Base-by-base conservation (phyloP, 2,888 invertebrate species). In the Drosophila paucipuncta region DNA sequence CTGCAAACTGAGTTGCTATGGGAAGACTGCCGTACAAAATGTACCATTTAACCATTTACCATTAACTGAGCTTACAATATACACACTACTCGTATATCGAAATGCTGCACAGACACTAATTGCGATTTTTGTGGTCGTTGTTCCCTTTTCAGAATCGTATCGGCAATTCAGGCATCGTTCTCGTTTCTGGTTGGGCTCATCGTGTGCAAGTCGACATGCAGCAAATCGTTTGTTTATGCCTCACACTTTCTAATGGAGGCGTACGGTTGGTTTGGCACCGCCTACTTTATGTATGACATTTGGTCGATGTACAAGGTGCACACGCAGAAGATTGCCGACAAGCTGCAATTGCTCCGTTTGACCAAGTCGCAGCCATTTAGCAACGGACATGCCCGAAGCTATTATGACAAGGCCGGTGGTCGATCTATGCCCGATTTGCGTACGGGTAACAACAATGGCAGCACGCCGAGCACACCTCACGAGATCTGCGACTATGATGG, bases 271-370 rank as follows among this genome's bases (percentile, higher is more conserved):
- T 96, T 96, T 91, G 96, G 96, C 2, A 96, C 96, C 39, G 96
- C 96, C 0, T 96, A 96, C 93, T 96, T 96, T 93, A 95, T 96
- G 94, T 96, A 96, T 89, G 96, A 96, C 93, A 96, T 96, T 78
- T 96, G 96, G 96, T 96, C 96, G 28, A 96, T 96, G 96, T 96
- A 96, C 85, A 95, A 95, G 93, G 96, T 96, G 71, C 95, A 95
- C 90, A 93, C 92, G 18, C 93, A 93, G 74, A 93, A 93, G 83
- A 92, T 93, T 7, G 91, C 93, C 71, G 93, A 93, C 68, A 93
- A 93, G 78, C 69, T 93, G 70, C 92, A 91, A 33, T 64, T 92
- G 60, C 87, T 92, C 80, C 90, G 91, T 4, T 60, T 92, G 28
- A 83, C 91, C 67, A 82, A 90, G 16, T 57, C 82, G 7, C 67